Evolutionary conservation across 2,797 vertebrate genomes (phyloP), one percentile per base, ranked within the genome.

Genomic region (Thamnophis elegans): DNA sequence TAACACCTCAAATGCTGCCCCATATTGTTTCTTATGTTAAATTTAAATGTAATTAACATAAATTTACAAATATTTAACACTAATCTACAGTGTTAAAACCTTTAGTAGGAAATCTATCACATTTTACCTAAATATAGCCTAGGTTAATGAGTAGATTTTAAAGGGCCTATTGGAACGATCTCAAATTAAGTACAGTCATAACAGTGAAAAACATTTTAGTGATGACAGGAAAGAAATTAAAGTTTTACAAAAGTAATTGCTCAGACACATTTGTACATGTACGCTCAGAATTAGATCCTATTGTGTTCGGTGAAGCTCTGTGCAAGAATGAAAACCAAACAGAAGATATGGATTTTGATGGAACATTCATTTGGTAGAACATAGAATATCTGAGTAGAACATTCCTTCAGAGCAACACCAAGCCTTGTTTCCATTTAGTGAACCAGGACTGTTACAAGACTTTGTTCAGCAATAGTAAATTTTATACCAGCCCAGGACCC

Each of bases 91-190:
- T 78, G 42, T 88, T 93, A 88, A 90, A 90, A 65, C 85, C 54
- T 78, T 78, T 87, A 90, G 53, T 87, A 65, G 60, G 87, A 90
- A 93, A 78, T 87, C 89, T 88, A 93, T 85, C 55, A 87, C 53
- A 28, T 51, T 93, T 55, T 82, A 90, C 59, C 85, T 93, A 93
- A 93, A 89, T 90, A 93, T 88, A 59, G 16, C 47, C n/a, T 11
- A 88, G 85, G 89, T 93, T 87, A 88, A 90, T 78, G 55, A 90
- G 60, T 60, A 56, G 68, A 88, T 93, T 93, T 65, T 90, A 88
- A 90, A 93, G 62, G 89, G 9, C 65, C 87, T 90, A 62, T 88
- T 54, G 60, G 16, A 73, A 68, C 89, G 47, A 88, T 93, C 92
- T 90, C 85, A 93, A 78, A 87, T 93, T 93, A 88, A 90, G 85